Evolutionary conservation across 2,797 vertebrate species (phyloP).

Genomic region (Halcyon leucocephala): DNA sequence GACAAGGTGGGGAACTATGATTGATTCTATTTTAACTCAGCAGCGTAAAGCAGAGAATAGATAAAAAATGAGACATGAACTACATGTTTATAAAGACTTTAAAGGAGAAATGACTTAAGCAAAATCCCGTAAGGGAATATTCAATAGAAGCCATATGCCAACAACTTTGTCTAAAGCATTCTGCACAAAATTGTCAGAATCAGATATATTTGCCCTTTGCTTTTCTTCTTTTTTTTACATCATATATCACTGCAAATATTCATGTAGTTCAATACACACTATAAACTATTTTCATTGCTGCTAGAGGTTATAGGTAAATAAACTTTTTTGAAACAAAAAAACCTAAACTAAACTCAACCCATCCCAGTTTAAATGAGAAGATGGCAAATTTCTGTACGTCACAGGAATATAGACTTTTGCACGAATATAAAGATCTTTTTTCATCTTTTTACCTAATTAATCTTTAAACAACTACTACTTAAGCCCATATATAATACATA

Average conservation of each 20-base stretch:
- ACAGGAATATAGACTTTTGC: not conserved
- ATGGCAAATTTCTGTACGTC: not conserved
- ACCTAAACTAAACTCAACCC: not conserved
- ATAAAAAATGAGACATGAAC: not conserved
- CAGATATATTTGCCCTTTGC: not conserved
- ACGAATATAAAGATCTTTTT: not conserved
- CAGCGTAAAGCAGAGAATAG: not conserved
- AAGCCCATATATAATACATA: not conserved
- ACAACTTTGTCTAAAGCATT: not conserved
- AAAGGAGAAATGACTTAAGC: not conserved
- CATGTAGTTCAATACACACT: not conserved
- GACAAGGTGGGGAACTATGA: slow-evolving; percentile 15
- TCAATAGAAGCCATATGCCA: not conserved
- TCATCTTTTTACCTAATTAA: not conserved
- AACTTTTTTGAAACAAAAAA: not conserved
- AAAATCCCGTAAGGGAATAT: not conserved
- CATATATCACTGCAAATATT: not conserved
- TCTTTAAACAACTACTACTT: not conserved
- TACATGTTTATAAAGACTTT: slow-evolving; percentile 24
- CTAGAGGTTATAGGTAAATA: not conserved
- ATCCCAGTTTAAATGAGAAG: not conserved
- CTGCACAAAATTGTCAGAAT: not conserved
- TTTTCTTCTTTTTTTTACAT: not conserved
- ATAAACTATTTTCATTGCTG: not conserved
- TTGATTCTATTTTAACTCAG: slow-evolving; percentile 19